Evolutionary conservation across 2,797 vertebrate genomes (phyloP).

Genomic region (Myotis daubentonii): DNA sequence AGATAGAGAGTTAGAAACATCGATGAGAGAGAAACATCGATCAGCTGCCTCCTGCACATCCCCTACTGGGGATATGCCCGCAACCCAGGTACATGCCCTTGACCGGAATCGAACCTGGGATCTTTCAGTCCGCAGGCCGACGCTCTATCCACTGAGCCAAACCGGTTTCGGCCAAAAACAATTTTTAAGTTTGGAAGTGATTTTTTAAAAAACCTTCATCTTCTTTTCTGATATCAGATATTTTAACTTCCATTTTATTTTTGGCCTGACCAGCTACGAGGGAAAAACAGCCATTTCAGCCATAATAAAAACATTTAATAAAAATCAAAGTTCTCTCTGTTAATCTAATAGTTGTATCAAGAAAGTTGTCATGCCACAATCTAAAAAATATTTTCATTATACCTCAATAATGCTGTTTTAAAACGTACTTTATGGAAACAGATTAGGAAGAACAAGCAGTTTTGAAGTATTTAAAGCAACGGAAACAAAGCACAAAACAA

Average conservation of each 20-base stretch:
- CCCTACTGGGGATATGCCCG: too few species aligned
- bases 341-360: neutral
- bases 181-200: neutral
- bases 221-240: conserved; percentile 21
- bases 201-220: neutral
- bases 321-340: conserved; percentile 4
- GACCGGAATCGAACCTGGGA: too few species aligned
- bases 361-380: neutral
- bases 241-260: conserved; percentile 56
- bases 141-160: too few species aligned
- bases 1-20: too few species aligned
- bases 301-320: neutral
- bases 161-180: too few species aligned
- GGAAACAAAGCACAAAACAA: conserved; percentile 27
- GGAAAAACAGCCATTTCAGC: neutral
- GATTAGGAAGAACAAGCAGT: neutral
- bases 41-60: too few species aligned
- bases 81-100: too few species aligned
- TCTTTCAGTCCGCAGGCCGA: too few species aligned
- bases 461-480: neutral
- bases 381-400: neutral
- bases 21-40: too few species aligned
- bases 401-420: neutral
- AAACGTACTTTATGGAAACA: conserved; percentile 30
- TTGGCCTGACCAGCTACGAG: neutral